A percentile compares a stretch with the other conserved stretches of the same genome.
phyloP scores from a whole-genome alignment of 2,888 invertebrate species.

The Lamellibrachia columna region DNA sequence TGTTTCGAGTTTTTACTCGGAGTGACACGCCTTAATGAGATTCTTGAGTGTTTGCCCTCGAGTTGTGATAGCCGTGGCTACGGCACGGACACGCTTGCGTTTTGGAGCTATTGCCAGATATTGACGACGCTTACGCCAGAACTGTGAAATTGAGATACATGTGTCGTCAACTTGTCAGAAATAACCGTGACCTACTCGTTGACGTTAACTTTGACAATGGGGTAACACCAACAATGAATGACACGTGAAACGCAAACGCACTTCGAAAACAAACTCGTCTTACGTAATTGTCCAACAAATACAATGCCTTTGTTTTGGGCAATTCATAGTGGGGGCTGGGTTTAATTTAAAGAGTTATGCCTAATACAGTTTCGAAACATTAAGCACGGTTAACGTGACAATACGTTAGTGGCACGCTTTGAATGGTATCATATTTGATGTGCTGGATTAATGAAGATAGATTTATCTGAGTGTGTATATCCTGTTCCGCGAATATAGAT shows the following conservation, averaged over 20 bases:
- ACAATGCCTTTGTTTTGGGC: neutral
- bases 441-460: conserved; percentile 11
- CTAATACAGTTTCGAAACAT: neutral
- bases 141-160: neutral
- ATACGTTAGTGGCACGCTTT: neutral
- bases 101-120: neutral
- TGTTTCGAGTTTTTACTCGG: conserved; percentile 13
- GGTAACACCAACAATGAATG: neutral
- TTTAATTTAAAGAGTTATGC: neutral
- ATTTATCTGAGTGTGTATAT: neutral
- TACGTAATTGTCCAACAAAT: neutral
- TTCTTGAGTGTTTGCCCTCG: neutral
- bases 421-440: neutral
- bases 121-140: neutral
- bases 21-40: neutral
- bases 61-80: neutral
- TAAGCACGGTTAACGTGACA: neutral
- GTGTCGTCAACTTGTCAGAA: neutral
- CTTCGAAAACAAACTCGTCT: neutral
- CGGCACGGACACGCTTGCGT: neutral
- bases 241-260: neutral
- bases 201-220: neutral
- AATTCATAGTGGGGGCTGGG: neutral
- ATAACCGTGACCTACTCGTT: neutral
- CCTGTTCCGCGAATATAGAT: neutral